Evolutionary conservation across 1,140 invertebrate species (phyloP).

Genomic region (Papilio glaucus): DNA sequence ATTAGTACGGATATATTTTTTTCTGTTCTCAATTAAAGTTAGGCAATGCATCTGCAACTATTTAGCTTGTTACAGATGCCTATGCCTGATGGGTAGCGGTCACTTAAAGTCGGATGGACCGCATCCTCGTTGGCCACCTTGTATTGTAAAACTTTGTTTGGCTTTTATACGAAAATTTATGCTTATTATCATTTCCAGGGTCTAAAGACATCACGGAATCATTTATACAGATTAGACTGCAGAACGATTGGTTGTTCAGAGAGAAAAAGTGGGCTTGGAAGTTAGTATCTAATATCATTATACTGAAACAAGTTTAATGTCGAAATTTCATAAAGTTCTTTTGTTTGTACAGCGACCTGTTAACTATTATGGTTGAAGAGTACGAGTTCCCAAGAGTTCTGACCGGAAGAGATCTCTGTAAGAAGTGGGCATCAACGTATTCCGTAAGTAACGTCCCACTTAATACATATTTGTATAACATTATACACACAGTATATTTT

Average conservation of each 20-base stretch:
- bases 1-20: too few species aligned
- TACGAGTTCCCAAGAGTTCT: constrained; percentile 70
- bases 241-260: constrained; percentile 75
- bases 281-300: constrained; percentile 59
- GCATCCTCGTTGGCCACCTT: too few species aligned
- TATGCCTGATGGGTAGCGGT: too few species aligned
- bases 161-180: neutral
- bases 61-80: too few species aligned
- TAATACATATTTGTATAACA: constrained; percentile 15
- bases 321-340: neutral
- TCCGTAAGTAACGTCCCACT: constrained; percentile 54
- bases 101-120: too few species aligned
- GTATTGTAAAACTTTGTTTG: too few species aligned
- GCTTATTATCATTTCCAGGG: constrained; percentile 56
- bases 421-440: constrained; percentile 72
- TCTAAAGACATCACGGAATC: constrained; percentile 75
- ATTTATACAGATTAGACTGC: constrained; percentile 74
- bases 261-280: constrained; percentile 76
- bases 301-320: constrained; percentile 29
- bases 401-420: constrained; percentile 63
- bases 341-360: constrained; percentile 55
- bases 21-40: too few species aligned
- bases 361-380: constrained; percentile 68
- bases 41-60: too few species aligned
- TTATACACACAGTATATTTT: too few species aligned